Evolutionary conservation across 1,140 invertebrate species (phyloP).

Genomic region (Pseudachorutes palmiensis): DNA sequence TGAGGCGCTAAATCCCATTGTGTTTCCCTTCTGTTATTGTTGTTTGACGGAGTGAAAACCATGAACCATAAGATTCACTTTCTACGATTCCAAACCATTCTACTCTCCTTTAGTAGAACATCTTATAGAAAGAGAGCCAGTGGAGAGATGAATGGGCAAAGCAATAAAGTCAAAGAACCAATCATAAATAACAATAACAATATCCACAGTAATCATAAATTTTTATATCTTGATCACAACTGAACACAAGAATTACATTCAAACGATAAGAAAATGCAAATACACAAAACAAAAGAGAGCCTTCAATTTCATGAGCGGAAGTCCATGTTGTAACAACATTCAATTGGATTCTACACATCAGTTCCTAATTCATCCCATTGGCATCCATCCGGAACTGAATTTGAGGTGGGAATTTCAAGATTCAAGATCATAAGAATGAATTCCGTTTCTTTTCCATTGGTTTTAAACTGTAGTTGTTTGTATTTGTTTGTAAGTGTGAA

Average conservation of each 20-base stretch:
- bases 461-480: not conserved
- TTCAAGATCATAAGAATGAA: not conserved
- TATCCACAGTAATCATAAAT: too few species aligned
- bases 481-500: conserved; percentile 10
- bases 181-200: conserved; percentile 1
- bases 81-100: not conserved
- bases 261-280: not conserved
- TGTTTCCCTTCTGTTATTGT: too few species aligned
- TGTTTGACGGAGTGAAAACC: conserved; percentile 7
- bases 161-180: not conserved
- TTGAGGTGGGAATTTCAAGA: too few species aligned
- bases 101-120: too few species aligned
- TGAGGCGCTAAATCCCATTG: too few species aligned
- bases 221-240: conserved; percentile 9
- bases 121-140: too few species aligned
- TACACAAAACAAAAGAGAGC: not conserved
- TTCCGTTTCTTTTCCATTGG: not conserved
- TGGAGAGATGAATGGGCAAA: not conserved
- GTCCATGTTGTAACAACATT: too few species aligned
- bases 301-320: not conserved
- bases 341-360: too few species aligned
- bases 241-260: not conserved
- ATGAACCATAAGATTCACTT: not conserved
- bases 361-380: too few species aligned
- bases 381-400: too few species aligned